Percentiles rank a stretch among this genome's conserved stretches.
Conservation (phyloP, 2,888 invertebrate genomes). For the Ischnus inquisitorius region DNA sequence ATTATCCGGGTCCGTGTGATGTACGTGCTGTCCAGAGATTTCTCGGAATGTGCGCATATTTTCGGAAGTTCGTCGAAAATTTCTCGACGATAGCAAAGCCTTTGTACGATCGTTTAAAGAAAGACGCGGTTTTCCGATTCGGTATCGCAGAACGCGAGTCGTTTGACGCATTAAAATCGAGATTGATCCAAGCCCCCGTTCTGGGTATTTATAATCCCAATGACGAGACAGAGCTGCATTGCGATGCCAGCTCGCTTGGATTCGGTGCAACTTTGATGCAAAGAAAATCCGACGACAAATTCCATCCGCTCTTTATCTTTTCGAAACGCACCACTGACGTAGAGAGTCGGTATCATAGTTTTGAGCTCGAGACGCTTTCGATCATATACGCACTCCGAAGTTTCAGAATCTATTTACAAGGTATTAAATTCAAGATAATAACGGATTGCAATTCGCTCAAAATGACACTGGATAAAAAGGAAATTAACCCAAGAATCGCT, state of each 20-base stretch:
- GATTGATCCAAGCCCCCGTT: constrained; percentile 69
- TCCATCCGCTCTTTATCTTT: constrained; percentile 77
- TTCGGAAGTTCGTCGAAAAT: constrained; percentile 71
- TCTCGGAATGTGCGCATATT: constrained; percentile 73
- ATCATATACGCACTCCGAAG: constrained; percentile 68
- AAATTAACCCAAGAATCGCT: constrained; percentile 76
- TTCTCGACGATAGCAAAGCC: constrained; percentile 74
- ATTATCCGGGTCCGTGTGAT: too few species aligned
- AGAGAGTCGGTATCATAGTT: constrained; percentile 77
- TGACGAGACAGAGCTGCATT: constrained; percentile 78
- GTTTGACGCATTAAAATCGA: constrained; percentile 54
- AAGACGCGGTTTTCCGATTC: constrained; percentile 51
- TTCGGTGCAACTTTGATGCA: constrained; percentile 78
- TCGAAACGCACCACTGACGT: constrained; percentile 74
- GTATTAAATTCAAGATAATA: constrained; percentile 73
- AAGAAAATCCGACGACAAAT: constrained; percentile 71
- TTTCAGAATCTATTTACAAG: constrained; percentile 73
- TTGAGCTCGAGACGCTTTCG: constrained; percentile 74
- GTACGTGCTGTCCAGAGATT: too few species aligned
- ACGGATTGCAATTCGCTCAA: constrained; percentile 76
- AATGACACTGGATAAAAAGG: constrained; percentile 73
- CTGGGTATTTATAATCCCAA: constrained; percentile 76
- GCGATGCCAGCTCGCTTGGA: constrained; percentile 78
- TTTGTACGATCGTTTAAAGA: constrained; percentile 72
- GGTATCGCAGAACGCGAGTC: constrained; percentile 45